phyloP scores from a whole-genome alignment of 2,113 vertebrate genomes.

The Malurus elegans region DNA sequence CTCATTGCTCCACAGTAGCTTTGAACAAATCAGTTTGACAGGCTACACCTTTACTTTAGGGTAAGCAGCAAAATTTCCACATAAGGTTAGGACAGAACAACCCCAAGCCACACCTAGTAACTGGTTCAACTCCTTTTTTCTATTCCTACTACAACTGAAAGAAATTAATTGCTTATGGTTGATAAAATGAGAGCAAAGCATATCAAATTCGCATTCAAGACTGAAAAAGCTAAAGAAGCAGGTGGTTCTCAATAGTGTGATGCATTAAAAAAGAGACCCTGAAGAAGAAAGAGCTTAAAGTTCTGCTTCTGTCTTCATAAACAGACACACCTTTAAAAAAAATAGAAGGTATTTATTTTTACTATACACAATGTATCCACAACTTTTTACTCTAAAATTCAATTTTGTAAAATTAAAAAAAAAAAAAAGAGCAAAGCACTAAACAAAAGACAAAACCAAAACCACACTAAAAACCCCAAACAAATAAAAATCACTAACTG shows the following conservation, averaged over 20 bases:
- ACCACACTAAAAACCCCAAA: rapidly evolving
- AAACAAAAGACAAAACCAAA: background rate
- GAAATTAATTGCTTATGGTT: background rate
- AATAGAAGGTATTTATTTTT: too few relatives aligned
- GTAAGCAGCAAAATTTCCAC: background rate
- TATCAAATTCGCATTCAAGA: background rate
- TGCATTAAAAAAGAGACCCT: background rate
- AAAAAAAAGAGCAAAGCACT: background rate
- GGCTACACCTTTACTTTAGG: background rate
- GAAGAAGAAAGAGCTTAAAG: background rate
- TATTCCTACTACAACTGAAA: background rate
- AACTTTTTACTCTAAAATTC: background rate
- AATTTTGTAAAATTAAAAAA: background rate
- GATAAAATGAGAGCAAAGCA: background rate
- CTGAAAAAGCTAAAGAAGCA: background rate
- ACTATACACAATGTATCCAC: background rate
- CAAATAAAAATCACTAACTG: background rate
- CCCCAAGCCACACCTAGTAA: background rate
- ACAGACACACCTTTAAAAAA: background rate
- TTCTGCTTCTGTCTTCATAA: background rate
- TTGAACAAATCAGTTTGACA: background rate
- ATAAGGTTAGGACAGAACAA: background rate
- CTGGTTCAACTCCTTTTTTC: background rate
- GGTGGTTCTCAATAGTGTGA: background rate
- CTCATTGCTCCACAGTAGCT: background rate